Evolutionary conservation across 2,888 invertebrate species (phyloP), one percentile per base, ranked within the genome.

Genomic region (Polietes domitor): DNA sequence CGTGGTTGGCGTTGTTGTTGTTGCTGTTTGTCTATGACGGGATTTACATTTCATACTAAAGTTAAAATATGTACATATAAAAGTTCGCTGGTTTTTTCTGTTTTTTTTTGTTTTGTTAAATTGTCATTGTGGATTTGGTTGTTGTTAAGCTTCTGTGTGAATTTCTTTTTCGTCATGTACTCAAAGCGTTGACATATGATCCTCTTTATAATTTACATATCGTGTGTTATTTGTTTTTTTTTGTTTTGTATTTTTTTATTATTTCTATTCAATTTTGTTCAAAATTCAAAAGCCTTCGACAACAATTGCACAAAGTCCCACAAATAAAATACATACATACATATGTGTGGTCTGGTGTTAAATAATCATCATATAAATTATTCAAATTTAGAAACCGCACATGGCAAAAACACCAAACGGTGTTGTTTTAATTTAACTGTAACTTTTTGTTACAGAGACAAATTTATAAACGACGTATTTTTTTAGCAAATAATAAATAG

Each of bases 121-220:
- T 50, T 77, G 70, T 74, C 74, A 70, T 53, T 58, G 21, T 73
- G 24, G 41, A 19, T 73, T 61, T 61, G 6, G 61, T 12, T 81
- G 19, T 55, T 80, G 43, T 68, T 10, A n/a, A n/a, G n/a, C n/a
- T n/a, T 7, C 41, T 28, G 61, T 61, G 61, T n/a, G 61, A 28
- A 61, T 61, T 61, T 61, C 6, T n/a, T 47, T 47, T 47, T 26
- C 5, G 58, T 68, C 24, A 43, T 43, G 19, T 19, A 21, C 65
- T 37, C 32, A n/a, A 53, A 50, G 65, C n/a, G 37, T n/a, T 80
- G 79, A 80, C 79, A 80, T 80, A 68, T 80, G 79, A 80, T 80
- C 79, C 43, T 55, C 19, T 9, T 74, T 47, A 47, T 68, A 74
- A 80, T 80, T 80, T 80, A 61, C 74, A 80, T 80, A 58, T 55